Base-by-base conservation (phyloP, 2,888 invertebrate species). In the Cylloceria caligata region DNA sequence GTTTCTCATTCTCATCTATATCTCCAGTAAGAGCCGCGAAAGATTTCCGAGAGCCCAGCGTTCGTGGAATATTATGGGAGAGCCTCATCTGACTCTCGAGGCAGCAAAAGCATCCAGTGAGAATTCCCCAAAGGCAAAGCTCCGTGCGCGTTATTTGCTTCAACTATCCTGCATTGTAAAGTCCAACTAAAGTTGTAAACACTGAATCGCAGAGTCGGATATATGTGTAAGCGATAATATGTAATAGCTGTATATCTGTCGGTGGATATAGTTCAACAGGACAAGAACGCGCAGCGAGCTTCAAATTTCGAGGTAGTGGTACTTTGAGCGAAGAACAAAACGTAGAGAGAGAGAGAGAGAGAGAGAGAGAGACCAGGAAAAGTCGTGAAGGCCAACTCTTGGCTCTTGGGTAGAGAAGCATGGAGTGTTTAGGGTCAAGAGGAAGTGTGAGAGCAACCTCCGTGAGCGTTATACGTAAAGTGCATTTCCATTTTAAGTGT, bases 401-500 rank as follows among this genome's bases (percentile, higher is more conserved):
- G 47, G 16, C 49, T 55, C 73, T 68, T 39, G 68, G 72, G 77
- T 74, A 21, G 27, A 60, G 55, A 49, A 80, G 74, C 77, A 71
- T 71, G 30, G 79, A 84, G 84, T 84, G 85, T 86, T 83, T 81
- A 84, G 83, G 80, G 73, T 78, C 72, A 81, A 83, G 81, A 73
- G 79, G 74, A 60, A 13, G n/a, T 21, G 13, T 13, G 62, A 39
- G 62, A 16, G 36, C 60, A 16, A 30, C 30, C 60, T 73, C 67
- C 39, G 62, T 45, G 72, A 19, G 49, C 49, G 47, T 55, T 60
- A 47, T 81, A 80, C 80, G 78, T 68, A 57, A 80, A 83, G 83
- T 82, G 82, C 83, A 85, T 85, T 85, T 86, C 82, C 85, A 86
- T 86, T 86, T 83, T 80, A 82, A 86, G 79, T 82, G 83, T 84